Conservation (phyloP, 2,113 vertebrate species). For the Leptobrachium ailaonicum region DNA sequence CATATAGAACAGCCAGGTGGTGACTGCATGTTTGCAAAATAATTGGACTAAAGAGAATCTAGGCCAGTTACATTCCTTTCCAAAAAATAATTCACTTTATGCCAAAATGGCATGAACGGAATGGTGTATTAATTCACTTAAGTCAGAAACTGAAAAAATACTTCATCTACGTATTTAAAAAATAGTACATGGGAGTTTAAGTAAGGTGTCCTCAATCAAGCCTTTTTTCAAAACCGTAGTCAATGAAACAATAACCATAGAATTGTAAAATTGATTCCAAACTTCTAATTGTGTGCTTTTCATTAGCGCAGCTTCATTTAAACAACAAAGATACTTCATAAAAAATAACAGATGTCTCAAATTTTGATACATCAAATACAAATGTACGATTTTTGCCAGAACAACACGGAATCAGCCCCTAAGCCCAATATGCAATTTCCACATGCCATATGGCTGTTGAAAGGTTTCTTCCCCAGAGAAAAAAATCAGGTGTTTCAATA, state of each 20-base stretch:
- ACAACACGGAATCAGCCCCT: conserved; percentile 48
- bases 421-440: conserved; percentile 55
- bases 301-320: conserved; percentile 52
- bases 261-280: conserved; percentile 19
- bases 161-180: no score
- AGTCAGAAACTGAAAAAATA: no score
- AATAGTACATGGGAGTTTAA: no score
- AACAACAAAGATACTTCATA: conserved; percentile 53
- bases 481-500: conserved; percentile 55
- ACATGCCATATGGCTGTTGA: conserved; percentile 61
- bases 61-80: no score
- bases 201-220: no score
- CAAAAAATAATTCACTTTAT: no score
- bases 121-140: no score
- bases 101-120: no score
- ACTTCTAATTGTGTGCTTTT: conserved; percentile 39
- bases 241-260: background rate
- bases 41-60: no score
- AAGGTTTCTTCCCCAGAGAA: conserved; percentile 54
- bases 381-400: conserved; percentile 57
- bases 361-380: conserved; percentile 60
- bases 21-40: no score
- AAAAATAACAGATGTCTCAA: conserved; percentile 62
- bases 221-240: no score
- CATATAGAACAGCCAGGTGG: no score